These are phyloP conservation scores for Anabas testudineus DNA, from an alignment of 2,797 vertebrate genomes.

Conservation along the genomic window DNA sequence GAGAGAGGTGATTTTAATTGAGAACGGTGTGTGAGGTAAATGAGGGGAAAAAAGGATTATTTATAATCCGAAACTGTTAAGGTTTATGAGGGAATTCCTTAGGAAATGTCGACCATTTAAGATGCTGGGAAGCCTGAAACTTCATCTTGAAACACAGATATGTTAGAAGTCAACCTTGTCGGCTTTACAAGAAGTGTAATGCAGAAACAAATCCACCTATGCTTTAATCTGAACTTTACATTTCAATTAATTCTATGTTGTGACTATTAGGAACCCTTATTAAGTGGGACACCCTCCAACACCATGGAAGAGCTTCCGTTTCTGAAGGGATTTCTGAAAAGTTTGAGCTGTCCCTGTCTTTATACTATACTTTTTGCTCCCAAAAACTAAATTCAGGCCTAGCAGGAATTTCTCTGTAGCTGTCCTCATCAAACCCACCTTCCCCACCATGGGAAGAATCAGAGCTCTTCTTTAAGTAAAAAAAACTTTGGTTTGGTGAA, in stretches of 20 bases:
- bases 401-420: conserved; percentile 32
- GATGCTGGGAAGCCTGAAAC: conserved; percentile 17
- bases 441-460: conserved; percentile 12
- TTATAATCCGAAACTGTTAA: conserved; percentile 52
- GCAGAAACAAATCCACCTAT: not conserved
- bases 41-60: conserved; percentile 49
- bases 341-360: conserved; percentile 32
- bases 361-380: conserved; percentile 20
- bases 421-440: conserved; percentile 38
- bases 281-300: not conserved
- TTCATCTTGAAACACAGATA: not conserved
- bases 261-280: not conserved
- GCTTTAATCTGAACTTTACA: not conserved
- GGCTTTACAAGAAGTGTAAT: not conserved
- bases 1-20: conserved; percentile 69
- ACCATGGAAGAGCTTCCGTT: conserved; percentile 25
- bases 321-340: conserved; percentile 30
- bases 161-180: too few relatives aligned
- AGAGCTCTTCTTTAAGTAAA: not conserved
- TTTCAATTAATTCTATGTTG: not conserved
- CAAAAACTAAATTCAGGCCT: conserved; percentile 12
- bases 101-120: conserved; percentile 24
- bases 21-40: conserved; percentile 64
- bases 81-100: conserved; percentile 64
- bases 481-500: too few relatives aligned